phyloP scores from a whole-genome alignment of 2,888 invertebrate species.

The Lamellibrachia satsuma region DNA sequence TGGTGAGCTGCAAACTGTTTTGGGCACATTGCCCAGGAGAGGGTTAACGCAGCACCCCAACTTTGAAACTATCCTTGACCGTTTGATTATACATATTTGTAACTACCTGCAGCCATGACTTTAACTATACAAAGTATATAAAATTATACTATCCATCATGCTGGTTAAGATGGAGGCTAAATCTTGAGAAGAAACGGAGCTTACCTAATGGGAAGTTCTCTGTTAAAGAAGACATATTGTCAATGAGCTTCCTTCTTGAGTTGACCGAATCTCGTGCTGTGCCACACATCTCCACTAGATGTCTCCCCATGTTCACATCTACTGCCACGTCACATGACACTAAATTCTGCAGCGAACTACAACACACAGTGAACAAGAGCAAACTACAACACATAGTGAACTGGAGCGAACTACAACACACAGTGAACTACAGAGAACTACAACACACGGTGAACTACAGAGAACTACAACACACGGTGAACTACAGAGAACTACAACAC shows the following conservation, averaged over 20 bases:
- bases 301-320: not conserved
- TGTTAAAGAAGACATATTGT: not conserved
- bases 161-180: not conserved
- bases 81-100: not conserved
- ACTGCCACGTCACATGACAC: not conserved
- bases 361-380: not conserved
- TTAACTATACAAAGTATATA: not conserved
- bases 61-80: no score
- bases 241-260: not conserved
- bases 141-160: not conserved
- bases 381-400: not conserved
- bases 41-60: no score
- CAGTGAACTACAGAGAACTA: not conserved
- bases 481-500: no score
- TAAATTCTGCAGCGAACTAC: conserved; percentile 17
- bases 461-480: no score
- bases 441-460: no score
- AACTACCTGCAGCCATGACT: not conserved
- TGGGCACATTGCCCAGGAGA: no score
- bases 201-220: not conserved
- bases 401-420: not conserved
- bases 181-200: not conserved
- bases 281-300: not conserved
- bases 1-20: no score
- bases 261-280: not conserved